These are phyloP conservation scores for Hemicordylus capensis DNA, from an alignment of 2,113 vertebrate genomes.

Conservation along the genomic window DNA sequence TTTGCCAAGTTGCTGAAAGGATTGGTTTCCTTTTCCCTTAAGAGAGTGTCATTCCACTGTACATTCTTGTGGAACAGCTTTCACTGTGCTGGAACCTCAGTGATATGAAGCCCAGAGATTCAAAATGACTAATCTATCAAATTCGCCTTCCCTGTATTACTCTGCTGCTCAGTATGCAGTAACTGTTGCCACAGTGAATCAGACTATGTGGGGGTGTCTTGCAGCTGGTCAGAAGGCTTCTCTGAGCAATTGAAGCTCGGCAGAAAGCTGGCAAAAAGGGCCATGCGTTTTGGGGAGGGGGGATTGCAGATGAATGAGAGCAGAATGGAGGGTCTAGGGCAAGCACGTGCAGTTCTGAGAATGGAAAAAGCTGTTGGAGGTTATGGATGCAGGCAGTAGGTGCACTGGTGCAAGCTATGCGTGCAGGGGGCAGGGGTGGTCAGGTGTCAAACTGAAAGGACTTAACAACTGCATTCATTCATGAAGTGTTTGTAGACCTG, in stretches of 20 bases:
- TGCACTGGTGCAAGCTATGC: too few species aligned
- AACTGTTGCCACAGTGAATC: constrained; percentile 11
- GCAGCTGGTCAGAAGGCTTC: constrained; percentile 4
- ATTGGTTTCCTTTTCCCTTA: background rate
- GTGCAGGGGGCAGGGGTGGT: background rate
- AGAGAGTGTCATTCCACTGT: background rate
- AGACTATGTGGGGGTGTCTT: background rate
- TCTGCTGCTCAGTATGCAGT: constrained; percentile 24
- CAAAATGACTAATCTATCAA: constrained; percentile 26
- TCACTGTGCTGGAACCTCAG: constrained; percentile 6
- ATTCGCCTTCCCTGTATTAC: background rate
- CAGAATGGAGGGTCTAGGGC: background rate
- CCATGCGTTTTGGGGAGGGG: background rate
- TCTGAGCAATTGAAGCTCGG: background rate
- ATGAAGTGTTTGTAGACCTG: constrained; percentile 1
- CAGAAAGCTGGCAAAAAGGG: background rate
- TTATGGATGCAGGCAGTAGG: background rate
- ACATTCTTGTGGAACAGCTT: constrained; percentile 11
- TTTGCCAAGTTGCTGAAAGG: fast-evolving
- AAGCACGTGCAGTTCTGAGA: too few species aligned
- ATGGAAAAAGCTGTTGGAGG: background rate
- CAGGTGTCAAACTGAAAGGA: background rate
- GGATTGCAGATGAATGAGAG: background rate
- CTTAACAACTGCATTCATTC: constrained; percentile 13
- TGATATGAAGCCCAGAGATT: background rate